phyloP scores from a whole-genome alignment of 2,888 invertebrate genomes.

The Melanargia galathea region DNA sequence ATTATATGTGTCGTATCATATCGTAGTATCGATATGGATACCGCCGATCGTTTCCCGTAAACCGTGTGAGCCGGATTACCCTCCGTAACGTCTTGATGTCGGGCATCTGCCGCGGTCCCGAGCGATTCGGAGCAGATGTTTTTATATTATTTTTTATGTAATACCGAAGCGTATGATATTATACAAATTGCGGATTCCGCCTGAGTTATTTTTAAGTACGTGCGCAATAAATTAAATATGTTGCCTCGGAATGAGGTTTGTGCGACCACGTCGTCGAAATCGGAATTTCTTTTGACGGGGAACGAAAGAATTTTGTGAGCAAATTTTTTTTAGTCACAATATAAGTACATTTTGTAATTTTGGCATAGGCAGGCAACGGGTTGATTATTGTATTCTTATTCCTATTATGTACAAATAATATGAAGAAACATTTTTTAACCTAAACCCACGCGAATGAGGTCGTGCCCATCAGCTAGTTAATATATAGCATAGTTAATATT shows the following conservation, averaged over 20 bases:
- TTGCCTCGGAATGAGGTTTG: constrained; percentile 19
- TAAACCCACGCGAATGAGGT: too few relatives aligned
- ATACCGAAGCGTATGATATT: constrained; percentile 50
- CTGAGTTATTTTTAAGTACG: constrained; percentile 36
- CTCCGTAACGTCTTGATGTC: constrained; percentile 76
- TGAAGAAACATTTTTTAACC: too few relatives aligned
- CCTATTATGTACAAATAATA: too few relatives aligned
- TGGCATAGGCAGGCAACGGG: not conserved
- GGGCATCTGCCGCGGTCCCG: constrained; percentile 66
- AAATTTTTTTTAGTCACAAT: not conserved
- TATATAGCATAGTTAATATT: too few relatives aligned
- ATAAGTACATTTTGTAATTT: not conserved
- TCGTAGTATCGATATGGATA: constrained; percentile 39
- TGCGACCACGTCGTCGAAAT: constrained; percentile 13
- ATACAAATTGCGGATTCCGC: constrained; percentile 50
- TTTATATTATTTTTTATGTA: constrained; percentile 59
- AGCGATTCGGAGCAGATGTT: constrained; percentile 62
- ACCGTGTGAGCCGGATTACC: constrained; percentile 69
- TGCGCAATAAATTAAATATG: constrained; percentile 32
- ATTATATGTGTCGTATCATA: constrained; percentile 20
- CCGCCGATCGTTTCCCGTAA: constrained; percentile 63
- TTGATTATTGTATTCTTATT: not conserved
- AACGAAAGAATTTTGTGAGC: not conserved
- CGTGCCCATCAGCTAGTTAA: too few relatives aligned
- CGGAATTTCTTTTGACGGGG: constrained; percentile 4